Conservation (phyloP, 2,797 vertebrate genomes). For the Arvicola amphibius region DNA sequence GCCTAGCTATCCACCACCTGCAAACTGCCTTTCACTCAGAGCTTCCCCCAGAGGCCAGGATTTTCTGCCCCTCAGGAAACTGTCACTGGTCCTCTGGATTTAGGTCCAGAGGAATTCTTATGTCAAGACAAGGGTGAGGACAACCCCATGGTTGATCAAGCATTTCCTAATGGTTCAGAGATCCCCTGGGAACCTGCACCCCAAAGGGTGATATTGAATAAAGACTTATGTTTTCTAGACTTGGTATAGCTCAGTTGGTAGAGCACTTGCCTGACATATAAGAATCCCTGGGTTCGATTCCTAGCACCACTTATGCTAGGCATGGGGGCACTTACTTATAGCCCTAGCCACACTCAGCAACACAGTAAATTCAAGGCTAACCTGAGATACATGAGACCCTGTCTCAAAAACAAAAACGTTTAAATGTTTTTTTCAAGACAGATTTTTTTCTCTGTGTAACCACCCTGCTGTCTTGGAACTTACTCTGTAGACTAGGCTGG, state of each 20-base stretch:
- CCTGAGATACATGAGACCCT: not conserved
- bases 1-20: not conserved
- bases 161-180: not conserved
- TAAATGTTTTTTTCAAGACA: not conserved
- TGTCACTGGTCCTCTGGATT: not conserved
- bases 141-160: fast-evolving
- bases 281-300: not conserved
- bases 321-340: not conserved
- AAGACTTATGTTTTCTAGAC: not conserved
- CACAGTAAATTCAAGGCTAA: not conserved
- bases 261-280: not conserved
- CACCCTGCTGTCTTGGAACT: not conserved
- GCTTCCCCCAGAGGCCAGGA: not conserved
- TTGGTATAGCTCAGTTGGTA: not conserved
- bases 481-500: not conserved
- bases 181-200: not conserved
- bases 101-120: not conserved
- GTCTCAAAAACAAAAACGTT: not conserved
- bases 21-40: not conserved
- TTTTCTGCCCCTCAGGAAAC: not conserved
- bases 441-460: not conserved
- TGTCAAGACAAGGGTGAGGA: not conserved
- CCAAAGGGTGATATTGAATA: not conserved
- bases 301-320: not conserved
- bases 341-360: not conserved